Base-by-base conservation (phyloP, 2,113 vertebrate genomes). In the Pantherophis guttatus region DNA sequence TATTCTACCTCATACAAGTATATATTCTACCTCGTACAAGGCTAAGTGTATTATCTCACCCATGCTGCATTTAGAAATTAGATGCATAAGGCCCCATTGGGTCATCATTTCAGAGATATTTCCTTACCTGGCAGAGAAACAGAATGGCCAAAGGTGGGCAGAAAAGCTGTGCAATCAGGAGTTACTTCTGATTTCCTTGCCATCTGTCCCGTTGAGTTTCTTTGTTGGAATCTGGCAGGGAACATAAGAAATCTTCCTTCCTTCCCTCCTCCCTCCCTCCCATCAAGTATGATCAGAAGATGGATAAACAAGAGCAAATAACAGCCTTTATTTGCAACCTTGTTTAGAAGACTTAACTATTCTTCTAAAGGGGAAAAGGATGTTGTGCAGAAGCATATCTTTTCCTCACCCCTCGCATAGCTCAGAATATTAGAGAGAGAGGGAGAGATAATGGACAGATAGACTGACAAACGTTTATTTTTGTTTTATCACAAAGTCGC, bases 401-500 rank as follows among this genome's bases (percentile, higher is more conserved):
- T 62, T 89, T 59, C 88, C 21, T 13, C 5, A 3, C 1, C 53
- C 8, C 21, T 7, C 15, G 1, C 10, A 75, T n/a, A 33, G 62
- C 5, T n/a, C 11, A 70, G 29, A 75, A 75, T 75, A 75, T 75
- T 3, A 23, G 57, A 58, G 57, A 58, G 21, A 8, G 57, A 23
- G 59, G 23, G 23, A 59, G 58, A 26, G 58, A 62, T 2, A 33
- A 33, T 15, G 13, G 70, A 39, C 7, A 19, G 70, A 81, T 15
- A 19, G 75, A 44, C 8, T 3, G 75, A 81, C 33, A 81, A 50
- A 65, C 15, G 9, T 91, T 29, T 91, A 70, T 85, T 29, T 59
- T 86, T 95, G 92, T 33, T 17, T 95, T 81, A 65, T 9, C 89
- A 24, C 29, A 87, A n/a, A 33, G 70, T 86, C 21, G 8, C 3